Conservation (phyloP, 1,140 invertebrate species). For the Scaptomyza montana region DNA sequence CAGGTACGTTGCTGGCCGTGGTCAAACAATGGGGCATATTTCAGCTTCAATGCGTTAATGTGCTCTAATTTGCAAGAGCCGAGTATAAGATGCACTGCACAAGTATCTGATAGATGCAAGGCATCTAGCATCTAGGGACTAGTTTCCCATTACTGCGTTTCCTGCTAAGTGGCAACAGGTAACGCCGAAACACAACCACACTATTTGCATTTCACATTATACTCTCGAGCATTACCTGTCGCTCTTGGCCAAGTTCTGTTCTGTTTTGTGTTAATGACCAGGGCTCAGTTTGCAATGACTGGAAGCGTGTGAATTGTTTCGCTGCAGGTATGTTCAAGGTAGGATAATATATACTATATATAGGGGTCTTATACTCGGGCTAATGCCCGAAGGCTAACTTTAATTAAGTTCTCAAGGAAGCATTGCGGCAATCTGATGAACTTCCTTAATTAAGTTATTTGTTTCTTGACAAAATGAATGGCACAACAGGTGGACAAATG, state of each 20-base stretch:
- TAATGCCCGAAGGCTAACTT: conserved; percentile 19
- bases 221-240: conserved; percentile 10
- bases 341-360: background rate
- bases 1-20: conserved; percentile 60
- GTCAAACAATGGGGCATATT: conserved; percentile 33
- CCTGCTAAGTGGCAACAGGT: conserved; percentile 60
- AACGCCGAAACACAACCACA: conserved; percentile 60
- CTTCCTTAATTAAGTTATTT: conserved; percentile 42
- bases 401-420: conserved; percentile 51
- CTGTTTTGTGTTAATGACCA: conserved; percentile 39
- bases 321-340: conserved; percentile 3
- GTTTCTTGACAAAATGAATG: conserved; percentile 15
- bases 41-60: conserved; percentile 67
- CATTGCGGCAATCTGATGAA: conserved; percentile 7
- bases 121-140: background rate
- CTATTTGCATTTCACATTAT: conserved; percentile 77
- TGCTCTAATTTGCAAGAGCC: conserved; percentile 73
- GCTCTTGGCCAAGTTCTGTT: conserved; percentile 10
- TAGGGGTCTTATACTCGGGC: background rate
- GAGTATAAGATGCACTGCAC: conserved; percentile 36
- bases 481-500: conserved; percentile 23
- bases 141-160: background rate
- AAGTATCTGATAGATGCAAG: background rate
- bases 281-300: conserved; percentile 7
- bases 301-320: conserved; percentile 40